Evolutionary conservation across 2,113 vertebrate species (phyloP).

Genomic region (Gallinago undulata): DNA sequence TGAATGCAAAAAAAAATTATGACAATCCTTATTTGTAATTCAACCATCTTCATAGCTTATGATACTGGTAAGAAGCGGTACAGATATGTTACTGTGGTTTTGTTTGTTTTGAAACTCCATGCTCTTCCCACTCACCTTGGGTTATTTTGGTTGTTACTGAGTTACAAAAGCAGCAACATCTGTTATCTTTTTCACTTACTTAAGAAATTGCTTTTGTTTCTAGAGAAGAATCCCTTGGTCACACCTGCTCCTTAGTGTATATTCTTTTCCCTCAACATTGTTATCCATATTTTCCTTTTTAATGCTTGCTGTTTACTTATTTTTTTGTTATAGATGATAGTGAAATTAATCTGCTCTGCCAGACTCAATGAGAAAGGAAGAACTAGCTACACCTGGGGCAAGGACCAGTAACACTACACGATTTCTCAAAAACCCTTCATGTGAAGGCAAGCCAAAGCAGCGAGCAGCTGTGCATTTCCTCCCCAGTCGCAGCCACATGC

Average conservation of each 20-base stretch:
- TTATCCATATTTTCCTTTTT: background rate
- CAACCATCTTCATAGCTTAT: background rate
- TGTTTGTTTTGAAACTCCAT: background rate
- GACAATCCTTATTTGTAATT: background rate
- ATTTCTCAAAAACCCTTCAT: background rate
- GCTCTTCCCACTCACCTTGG: background rate
- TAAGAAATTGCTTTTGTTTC: background rate
- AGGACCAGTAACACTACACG: background rate
- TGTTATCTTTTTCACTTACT: background rate
- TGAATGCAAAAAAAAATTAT: background rate
- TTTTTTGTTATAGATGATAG: background rate
- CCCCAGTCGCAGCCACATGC: accelerated
- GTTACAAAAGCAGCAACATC: background rate
- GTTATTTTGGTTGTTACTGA: background rate
- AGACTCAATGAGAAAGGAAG: background rate
- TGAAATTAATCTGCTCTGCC: background rate
- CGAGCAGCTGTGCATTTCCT: background rate
- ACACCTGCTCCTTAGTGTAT: background rate
- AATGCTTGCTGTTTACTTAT: background rate
- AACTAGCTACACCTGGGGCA: background rate
- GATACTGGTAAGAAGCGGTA: background rate
- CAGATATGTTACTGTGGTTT: background rate
- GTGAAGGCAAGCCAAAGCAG: background rate
- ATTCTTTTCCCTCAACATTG: background rate
- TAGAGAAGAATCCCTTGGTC: background rate